Conservation (phyloP, 2,888 invertebrate species). For the Megastigmus dorsalis region DNA sequence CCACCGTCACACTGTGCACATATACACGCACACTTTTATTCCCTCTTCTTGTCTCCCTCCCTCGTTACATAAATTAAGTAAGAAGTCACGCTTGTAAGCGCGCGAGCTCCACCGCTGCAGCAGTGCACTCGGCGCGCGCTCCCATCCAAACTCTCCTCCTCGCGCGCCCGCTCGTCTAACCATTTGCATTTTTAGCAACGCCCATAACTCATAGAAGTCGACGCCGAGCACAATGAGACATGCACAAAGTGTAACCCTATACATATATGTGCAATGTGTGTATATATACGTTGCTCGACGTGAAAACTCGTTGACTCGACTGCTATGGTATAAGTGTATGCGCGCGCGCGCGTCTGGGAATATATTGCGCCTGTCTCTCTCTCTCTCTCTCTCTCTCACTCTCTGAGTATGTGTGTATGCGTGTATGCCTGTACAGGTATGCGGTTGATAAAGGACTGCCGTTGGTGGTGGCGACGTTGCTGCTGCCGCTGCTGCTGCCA, state of each 20-base stretch:
- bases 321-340: too few species aligned
- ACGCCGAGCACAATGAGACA: constrained; percentile 39
- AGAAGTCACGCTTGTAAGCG: constrained; percentile 43
- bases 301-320: too few species aligned
- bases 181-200: constrained; percentile 52
- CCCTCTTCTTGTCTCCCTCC: neutral
- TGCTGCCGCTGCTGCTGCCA: neutral
- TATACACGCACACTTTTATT: neutral
- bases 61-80: constrained; percentile 55
- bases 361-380: too few species aligned
- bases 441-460: constrained; percentile 31
- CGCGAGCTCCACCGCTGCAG: neutral
- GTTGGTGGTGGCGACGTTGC: too few species aligned
- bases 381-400: too few species aligned
- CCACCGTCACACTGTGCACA: neutral
- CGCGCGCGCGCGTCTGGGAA: neutral
- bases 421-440: constrained; percentile 2
- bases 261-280: too few species aligned
- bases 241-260: too few species aligned
- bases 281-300: too few species aligned
- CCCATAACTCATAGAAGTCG: constrained; percentile 52
- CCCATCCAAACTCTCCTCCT: neutral
- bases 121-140: neutral
- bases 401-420: neutral
- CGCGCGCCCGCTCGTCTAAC: constrained; percentile 1